Evolutionary conservation across 2,888 invertebrate species (phyloP), one percentile per base, ranked within the genome.

Genomic region (Teleiodes luculella): DNA sequence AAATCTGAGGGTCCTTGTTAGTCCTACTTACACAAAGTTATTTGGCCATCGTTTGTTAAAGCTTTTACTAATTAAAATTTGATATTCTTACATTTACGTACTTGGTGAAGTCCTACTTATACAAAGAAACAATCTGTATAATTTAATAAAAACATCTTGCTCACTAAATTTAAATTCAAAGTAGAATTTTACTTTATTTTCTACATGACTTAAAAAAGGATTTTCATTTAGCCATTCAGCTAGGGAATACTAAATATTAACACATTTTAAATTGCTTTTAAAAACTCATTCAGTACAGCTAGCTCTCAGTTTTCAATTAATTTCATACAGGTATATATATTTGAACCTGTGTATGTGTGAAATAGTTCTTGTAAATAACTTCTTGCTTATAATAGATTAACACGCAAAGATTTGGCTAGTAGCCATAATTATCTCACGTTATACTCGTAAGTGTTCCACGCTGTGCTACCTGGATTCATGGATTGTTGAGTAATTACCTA

Each of bases 371-470:
- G 18, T n/a, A 43, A 24, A 43, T 20, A 43, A 43, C 13, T 14
- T 7, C 39, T 1, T 45, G 24, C n/a, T 4, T 41, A 1, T 43
- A 43, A 31, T 46, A 31, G 13, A 16, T 31, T 4, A 16, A 31
- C 10, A 46, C 16, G 31, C 16, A 46, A 50, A 28, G 16, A 33
- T 50, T 50, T 50, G 18, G 53, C 46, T 31, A 13, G 28, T 0
- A 50, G 53, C 46, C 50, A 53, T 53, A 56, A 56, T 55, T 52
- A 55, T 52, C 39, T 52, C 43, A 14, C 35, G 35, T 41, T 36
- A n/a, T n/a, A n/a, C n/a, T n/a, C n/a, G n/a, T n/a, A n/a, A n/a
- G 24, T 37, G 28, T 48, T 33, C 30, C 28, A 11, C 31, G 3
- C n/a, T 18, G 10, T 18, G 18, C n/a, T 14, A 37, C 45, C 28